A percentile compares a stretch with the other conserved stretches of the same genome.
phyloP scores from a whole-genome alignment of 2,797 vertebrate species.

The Hippopotamyrus pictus region DNA sequence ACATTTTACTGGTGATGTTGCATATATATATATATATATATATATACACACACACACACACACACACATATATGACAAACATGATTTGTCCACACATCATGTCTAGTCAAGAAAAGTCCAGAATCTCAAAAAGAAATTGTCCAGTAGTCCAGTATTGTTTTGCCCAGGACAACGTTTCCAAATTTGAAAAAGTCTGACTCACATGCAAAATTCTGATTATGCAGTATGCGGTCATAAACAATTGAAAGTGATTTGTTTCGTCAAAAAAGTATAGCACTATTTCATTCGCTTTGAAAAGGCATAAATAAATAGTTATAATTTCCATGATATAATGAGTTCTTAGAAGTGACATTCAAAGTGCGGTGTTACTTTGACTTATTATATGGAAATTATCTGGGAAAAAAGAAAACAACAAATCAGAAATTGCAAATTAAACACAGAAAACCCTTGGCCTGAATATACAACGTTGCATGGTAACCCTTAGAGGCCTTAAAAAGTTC shows the following conservation, averaged over 20 bases:
- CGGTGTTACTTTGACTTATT: not conserved
- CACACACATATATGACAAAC: no score
- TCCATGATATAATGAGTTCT: not conserved
- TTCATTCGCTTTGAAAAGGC: not conserved
- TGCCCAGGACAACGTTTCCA: not conserved
- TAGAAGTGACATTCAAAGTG: not conserved
- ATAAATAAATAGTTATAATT: not conserved
- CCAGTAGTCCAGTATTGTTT: not conserved
- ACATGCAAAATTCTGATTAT: not conserved
- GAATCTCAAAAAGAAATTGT: not conserved
- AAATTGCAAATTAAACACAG: not conserved
- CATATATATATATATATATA: no score
- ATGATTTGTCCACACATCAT: not conserved
- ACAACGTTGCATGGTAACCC: not conserved
- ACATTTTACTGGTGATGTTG: conserved; percentile 14
- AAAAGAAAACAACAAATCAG: not conserved
- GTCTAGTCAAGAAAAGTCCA: not conserved
- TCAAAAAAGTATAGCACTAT: not conserved
- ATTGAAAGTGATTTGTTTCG: not conserved
- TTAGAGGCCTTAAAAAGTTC: not conserved
- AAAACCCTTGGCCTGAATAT: not conserved
- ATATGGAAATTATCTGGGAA: not conserved
- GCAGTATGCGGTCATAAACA: not conserved
- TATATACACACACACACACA: not conserved
- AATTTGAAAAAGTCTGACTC: not conserved